A percentile compares a stretch with the other conserved stretches of the same genome.
These are phyloP conservation scores for Anticlea derivata DNA, from an alignment of 2,888 invertebrate species.

Conservation along the genomic window DNA sequence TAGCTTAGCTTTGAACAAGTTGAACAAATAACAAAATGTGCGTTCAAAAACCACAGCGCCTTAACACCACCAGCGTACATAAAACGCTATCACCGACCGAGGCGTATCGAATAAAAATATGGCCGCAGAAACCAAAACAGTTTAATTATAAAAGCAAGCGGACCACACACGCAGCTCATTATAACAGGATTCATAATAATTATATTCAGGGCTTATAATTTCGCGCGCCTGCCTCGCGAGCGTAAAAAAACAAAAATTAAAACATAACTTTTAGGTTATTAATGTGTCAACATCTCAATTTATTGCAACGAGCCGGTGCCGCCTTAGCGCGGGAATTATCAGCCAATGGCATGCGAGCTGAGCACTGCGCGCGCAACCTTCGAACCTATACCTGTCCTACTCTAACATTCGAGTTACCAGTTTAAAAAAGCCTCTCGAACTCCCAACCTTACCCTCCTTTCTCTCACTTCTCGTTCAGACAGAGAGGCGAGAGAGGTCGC, in stretches of 20 bases:
- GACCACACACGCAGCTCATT: slow-evolving; percentile 81
- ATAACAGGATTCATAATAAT: slow-evolving; percentile 75
- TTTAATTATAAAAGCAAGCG: slow-evolving; percentile 63
- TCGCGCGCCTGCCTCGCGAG: slow-evolving; percentile 64
- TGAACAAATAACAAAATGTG: slow-evolving; percentile 23
- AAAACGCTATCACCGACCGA: slow-evolving; percentile 43
- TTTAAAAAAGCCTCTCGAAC: slow-evolving; percentile 27
- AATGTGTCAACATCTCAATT: slow-evolving; percentile 85
- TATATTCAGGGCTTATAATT: slow-evolving; percentile 78
- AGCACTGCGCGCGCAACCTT: slow-evolving; percentile 36
- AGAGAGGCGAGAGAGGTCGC: slow-evolving; percentile 36
- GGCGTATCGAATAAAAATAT: slow-evolving; percentile 66
- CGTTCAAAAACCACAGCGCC: slow-evolving; percentile 27
- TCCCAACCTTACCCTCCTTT: slow-evolving; percentile 15
- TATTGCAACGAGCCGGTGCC: slow-evolving; percentile 76
- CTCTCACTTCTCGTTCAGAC: slow-evolving; percentile 18
- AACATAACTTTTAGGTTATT: slow-evolving; percentile 81
- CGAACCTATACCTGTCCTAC: slow-evolving; percentile 51
- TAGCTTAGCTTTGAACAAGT: neutral
- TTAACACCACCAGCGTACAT: slow-evolving; percentile 35
- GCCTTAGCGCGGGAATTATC: slow-evolving; percentile 68
- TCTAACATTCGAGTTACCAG: slow-evolving; percentile 41
- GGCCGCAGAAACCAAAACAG: slow-evolving; percentile 60
- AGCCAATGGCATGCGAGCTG: slow-evolving; percentile 63
- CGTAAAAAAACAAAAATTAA: slow-evolving; percentile 72